Evolutionary conservation across 2,797 vertebrate species (phyloP), one percentile per base, ranked within the genome.

Genomic region (Hippoglossus hippoglossus): DNA sequence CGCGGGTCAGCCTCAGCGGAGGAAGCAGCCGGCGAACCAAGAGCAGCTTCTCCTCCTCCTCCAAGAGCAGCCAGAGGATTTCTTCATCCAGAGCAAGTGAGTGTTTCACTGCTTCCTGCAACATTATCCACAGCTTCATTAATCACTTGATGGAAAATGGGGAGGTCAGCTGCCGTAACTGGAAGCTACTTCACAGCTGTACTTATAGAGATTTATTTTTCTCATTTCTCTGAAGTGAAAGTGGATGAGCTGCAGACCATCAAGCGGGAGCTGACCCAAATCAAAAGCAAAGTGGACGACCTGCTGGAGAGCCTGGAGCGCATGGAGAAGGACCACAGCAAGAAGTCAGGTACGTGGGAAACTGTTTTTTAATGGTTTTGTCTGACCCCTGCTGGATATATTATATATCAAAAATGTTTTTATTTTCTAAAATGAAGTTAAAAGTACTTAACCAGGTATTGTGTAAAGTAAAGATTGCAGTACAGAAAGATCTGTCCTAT

Each of bases 241-340:
- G 93, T 93, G 34, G 96, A 97, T 52, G 96, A 98, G 76, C 91
- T 97, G 80, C 96, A 97, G 86, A 94, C 94, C 75, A 96, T 97
- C 82, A 97, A 98, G 89, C 94, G 95, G 63, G 96, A 97, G 67
- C 77, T 97, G 88, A 94, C 94, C 47, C 96, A 98, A 80, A 97
- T 97, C 82, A 98, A 98, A 84, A 95, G 95, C 94, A 97, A 96
- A 90, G 97, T 97, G 91, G 96, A 97, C 72, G 96, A 95, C 84
- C 93, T 97, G 53, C 90, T 97, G 90, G 95, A 96, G 76, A 96
- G 93, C 82, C 92, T 97, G 88, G 96, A 97, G 84, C 94, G 95
- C 80, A 97, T 97, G 92, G 97, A 97, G 87, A 95, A 95, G 82
- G 96, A 97, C 67, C 96, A 97, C 91, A 91, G 91, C 91, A 97